Evolutionary conservation across 2,797 vertebrate species (phyloP), one percentile per base, ranked within the genome.

Genomic region (Spinus pinus): DNA sequence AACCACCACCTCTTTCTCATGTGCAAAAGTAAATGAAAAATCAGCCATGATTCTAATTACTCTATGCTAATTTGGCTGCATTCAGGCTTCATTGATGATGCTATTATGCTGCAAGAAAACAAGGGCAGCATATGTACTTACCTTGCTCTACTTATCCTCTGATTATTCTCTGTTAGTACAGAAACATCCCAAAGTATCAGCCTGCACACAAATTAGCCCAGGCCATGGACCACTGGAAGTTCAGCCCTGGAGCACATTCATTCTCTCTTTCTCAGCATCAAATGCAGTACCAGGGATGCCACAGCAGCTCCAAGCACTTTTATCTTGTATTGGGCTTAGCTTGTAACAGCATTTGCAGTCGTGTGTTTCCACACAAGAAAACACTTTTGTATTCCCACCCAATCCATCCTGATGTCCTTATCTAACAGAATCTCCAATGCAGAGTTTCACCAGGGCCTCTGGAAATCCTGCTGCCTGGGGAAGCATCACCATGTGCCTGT

Each of bases 31-130:
- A 94, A 95, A 86, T 39, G 85, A 91, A 86, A 86, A 90, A 91
- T 90, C 78, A 88, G 78, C 90, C 50, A 15, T 6, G 18, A 50
- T 95, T 96, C 95, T 96, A 96, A 97, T 97, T 96, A 95, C 47
- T 10, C 10, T 75, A 74, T 96, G 90, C 95, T 96, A 96, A 96
- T 93, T 90, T 90, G 90, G 85, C 90, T 95, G 88, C 93, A 96
- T 95, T 97, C 94, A 93, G 91, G 96, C 95, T 95, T 93, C 95
- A 88, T 90, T 96, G 96, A 54, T 93, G 87, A 88, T 96, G 96
- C 86, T 91, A 28, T 94, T 96, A 96, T 75, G 81, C 90, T 82
- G 93, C 92, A 91, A 95, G 54, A 86, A 96, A 93, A 95, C 84
- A 96, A 96, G 91, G 74, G 90, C 84, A 93, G 89, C 89, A 96